Evolutionary conservation across 1,140 invertebrate species (phyloP).

Genomic region (Drosophila paulistorum): DNA sequence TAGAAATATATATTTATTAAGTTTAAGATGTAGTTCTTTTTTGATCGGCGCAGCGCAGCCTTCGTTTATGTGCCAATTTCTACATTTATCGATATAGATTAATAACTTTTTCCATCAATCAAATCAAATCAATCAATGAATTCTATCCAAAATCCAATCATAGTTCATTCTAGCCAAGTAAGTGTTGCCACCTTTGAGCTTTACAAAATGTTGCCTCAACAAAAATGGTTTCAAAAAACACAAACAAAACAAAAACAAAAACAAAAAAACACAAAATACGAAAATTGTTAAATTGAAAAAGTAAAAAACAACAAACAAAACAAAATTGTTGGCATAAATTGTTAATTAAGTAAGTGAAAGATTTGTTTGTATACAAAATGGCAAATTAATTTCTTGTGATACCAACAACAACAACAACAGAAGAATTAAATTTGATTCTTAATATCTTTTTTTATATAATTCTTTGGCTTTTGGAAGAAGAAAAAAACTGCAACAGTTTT

Average conservation of each 20-base stretch:
- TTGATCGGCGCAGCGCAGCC: conserved; percentile 72
- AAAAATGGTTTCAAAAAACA: conserved; percentile 74
- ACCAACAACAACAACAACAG: conserved; percentile 49
- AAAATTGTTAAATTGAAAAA: conserved; percentile 34
- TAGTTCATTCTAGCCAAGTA: conserved; percentile 55
- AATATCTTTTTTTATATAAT: not conserved
- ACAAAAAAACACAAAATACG: conserved; percentile 37
- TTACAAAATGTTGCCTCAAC: conserved; percentile 80
- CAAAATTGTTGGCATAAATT: conserved; percentile 60
- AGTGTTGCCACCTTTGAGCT: conserved; percentile 80
- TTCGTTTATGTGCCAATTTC: conserved; percentile 78
- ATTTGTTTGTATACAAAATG: conserved; percentile 42
- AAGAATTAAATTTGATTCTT: conserved; percentile 51
- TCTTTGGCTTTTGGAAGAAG: conserved; percentile 24
- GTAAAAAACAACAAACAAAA: conserved; percentile 34
- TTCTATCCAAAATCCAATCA: conserved; percentile 36
- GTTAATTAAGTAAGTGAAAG: conserved; percentile 50
- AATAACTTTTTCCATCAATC: conserved; percentile 36
- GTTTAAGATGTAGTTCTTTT: conserved; percentile 62
- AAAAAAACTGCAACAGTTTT: conserved; percentile 60
- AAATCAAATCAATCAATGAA: conserved; percentile 27
- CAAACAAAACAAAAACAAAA: conserved; percentile 49
- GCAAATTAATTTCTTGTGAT: conserved; percentile 76
- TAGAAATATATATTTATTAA: conserved; percentile 51
- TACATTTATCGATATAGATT: conserved; percentile 56